Base-by-base conservation (phyloP, 2,797 vertebrate genomes). In the Antrozous pallidus region DNA sequence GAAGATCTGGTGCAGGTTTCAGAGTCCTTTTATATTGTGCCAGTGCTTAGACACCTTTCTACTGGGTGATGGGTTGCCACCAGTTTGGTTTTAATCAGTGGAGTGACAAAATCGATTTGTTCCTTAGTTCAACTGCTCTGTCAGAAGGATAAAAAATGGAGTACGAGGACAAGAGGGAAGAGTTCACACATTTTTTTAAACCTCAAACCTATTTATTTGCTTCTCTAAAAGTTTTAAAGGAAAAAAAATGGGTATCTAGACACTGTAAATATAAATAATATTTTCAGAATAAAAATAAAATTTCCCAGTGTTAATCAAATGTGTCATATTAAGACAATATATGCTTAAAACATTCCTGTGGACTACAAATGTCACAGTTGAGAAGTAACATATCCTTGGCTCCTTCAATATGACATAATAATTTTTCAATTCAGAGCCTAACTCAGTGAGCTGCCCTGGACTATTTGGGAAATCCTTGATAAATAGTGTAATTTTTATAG, bases 91-190 rank as follows among this genome's bases (percentile, higher is more conserved):
- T 74, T 93, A 77, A 93, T 94, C 88, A 67, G 22, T 28, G 16
- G 18, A 79, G 36, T 91, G 94, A 97, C 94, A 94, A 93, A 89
- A 90, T 70, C 16, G 0, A 93, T 94, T 88, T 94, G 58, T 92
- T 90, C 40, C 65, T 8, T n/a, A 79, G 73, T 94, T 92, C 10
- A 96, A 94, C 61, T 82, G 56, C 45, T 69, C 49, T 86, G 65
- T 80, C 92, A 94, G 13, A 95, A 61, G 28, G n/a, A 86, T 91
- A 93, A 92, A 92, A 82, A 92, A 83, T 92, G 33, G 24, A 88
- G 17, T 2, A n/a, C 4, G 40, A 17, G 49, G 22, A 74, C 38
- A 89, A 78, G 31, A 56, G 33, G 47, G 24, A 87, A 73, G 40
- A 69, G 45, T 78, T 87, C 61, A 54, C 28, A 70, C 22, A 70